Evolutionary conservation across 2,888 invertebrate genomes (phyloP).

Genomic region (Phalera bucephala): DNA sequence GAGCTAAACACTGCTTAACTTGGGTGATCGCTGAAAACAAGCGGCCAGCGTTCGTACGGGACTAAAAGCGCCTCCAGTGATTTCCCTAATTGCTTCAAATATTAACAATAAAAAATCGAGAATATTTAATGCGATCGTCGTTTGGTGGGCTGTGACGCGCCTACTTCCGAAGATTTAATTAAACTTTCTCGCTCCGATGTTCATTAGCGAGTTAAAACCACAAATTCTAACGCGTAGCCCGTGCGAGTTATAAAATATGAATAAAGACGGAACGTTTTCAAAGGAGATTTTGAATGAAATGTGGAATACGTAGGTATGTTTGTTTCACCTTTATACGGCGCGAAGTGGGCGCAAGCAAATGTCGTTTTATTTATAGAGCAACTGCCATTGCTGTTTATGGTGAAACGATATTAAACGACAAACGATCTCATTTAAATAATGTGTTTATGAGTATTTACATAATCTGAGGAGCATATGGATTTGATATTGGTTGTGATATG

Average conservation of each 20-base stretch:
- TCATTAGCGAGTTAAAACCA: conserved; percentile 49
- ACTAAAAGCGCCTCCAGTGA: too few relatives aligned
- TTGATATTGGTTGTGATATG: too few relatives aligned
- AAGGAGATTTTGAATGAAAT: conserved; percentile 19
- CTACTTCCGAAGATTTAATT: conserved; percentile 61
- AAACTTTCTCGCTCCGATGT: conserved; percentile 44
- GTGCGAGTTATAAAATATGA: conserved; percentile 24
- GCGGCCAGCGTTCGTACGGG: too few relatives aligned
- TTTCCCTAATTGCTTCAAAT: too few relatives aligned
- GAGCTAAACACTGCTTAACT: too few relatives aligned
- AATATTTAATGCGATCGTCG: conserved; percentile 41
- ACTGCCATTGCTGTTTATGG: not conserved
- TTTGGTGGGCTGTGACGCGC: conserved; percentile 36
- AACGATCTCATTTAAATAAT: not conserved
- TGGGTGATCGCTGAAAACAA: too few relatives aligned
- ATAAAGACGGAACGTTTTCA: conserved; percentile 21
- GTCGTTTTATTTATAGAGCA: not conserved
- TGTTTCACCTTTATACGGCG: conserved; percentile 8
- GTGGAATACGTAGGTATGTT: not conserved
- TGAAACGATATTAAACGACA: not conserved
- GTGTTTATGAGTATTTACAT: too few relatives aligned
- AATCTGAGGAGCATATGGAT: too few relatives aligned
- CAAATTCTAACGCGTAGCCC: conserved; percentile 28
- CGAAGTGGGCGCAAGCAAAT: conserved; percentile 5
- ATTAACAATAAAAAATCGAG: conserved; percentile 35